Base-by-base conservation (phyloP, 1,140 invertebrate genomes). In the Adoxophyes honmai region DNA sequence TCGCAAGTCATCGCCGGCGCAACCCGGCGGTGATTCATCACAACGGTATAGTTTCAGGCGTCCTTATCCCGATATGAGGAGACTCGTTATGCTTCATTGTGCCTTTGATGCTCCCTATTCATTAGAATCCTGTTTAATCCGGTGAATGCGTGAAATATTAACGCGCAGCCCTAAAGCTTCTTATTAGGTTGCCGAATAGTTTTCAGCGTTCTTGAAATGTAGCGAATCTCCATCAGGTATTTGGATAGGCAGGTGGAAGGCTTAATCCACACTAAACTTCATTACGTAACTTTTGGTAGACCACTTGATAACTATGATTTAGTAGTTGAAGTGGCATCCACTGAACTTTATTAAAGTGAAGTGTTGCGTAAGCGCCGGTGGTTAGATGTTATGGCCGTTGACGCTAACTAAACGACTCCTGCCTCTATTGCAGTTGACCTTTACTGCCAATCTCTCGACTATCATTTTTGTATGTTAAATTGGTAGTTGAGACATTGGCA, bases 1-100 rank as follows among this genome's bases (percentile, higher is more conserved):
- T 61, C 68, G 71, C 71, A 70, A 73, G 71, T 73, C 71, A 73
- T 70, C 60, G 65, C 63, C n/a, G n/a, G n/a, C n/a, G n/a, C n/a
- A 59, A 14, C 3, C 21, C 16, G 15, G 55, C 48, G 55, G 68
- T 62, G 59, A 70, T 59, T 64, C 64, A 66, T 66, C 59, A 52
- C 48, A 52, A 34, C 62, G 33, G 62, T 60, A 59, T 63, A 70
- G 64, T 70, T 64, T 62, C 51, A 56, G 52, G 55, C 42, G n/a
- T n/a, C n/a, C n/a, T n/a, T n/a, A n/a, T n/a, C 39, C 36, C 16
- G 34, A 44, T 51, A 37, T 52, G 55, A 57, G 48, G 3, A 38
- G 58, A 34, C 52, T 66, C 67, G 60, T 70, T 62, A 62, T 42
- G 54, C 56, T 62, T 60, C 68, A 66, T 66, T 67, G 64, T 64